A percentile compares a stretch with the other conserved stretches of the same genome.
phyloP scores from a whole-genome alignment of 2,797 vertebrate genomes.

The Sebastes iracundus region DNA sequence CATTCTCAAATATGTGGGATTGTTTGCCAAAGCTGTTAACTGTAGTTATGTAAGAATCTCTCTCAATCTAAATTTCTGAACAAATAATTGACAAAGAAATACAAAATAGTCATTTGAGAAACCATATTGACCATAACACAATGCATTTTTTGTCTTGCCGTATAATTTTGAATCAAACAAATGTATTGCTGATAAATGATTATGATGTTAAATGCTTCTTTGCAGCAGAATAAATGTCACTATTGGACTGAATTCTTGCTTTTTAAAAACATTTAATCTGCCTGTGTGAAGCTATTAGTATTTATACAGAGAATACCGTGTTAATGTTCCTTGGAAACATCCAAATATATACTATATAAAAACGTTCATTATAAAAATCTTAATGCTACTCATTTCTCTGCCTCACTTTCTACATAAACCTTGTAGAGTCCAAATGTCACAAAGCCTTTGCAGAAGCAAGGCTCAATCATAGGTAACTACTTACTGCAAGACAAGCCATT shows the following conservation, averaged over 20 bases:
- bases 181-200: conserved; percentile 16
- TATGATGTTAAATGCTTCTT: conserved; percentile 24
- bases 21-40: neutral
- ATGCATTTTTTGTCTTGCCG: neutral
- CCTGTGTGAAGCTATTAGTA: neutral
- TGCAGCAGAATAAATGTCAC: conserved; percentile 50
- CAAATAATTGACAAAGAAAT: neutral
- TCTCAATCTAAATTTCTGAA: neutral
- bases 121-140: neutral
- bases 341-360: neutral
- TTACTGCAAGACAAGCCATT: conserved; percentile 78
- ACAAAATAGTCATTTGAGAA: neutral
- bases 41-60: neutral
- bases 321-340: neutral
- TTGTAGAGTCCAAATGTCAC: conserved; percentile 80
- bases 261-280: conserved; percentile 7
- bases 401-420: conserved; percentile 54
- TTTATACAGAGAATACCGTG: neutral
- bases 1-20: neutral
- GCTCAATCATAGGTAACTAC: conserved; percentile 86
- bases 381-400: conserved; percentile 44
- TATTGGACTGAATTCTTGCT: conserved; percentile 6
- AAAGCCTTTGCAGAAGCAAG: conserved; percentile 83
- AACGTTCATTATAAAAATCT: neutral
- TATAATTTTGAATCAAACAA: neutral